A percentile compares a stretch with the other conserved stretches of the same genome.
Conservation (phyloP, 1,140 invertebrate genomes). For the Pygmarrhopalites habei region DNA sequence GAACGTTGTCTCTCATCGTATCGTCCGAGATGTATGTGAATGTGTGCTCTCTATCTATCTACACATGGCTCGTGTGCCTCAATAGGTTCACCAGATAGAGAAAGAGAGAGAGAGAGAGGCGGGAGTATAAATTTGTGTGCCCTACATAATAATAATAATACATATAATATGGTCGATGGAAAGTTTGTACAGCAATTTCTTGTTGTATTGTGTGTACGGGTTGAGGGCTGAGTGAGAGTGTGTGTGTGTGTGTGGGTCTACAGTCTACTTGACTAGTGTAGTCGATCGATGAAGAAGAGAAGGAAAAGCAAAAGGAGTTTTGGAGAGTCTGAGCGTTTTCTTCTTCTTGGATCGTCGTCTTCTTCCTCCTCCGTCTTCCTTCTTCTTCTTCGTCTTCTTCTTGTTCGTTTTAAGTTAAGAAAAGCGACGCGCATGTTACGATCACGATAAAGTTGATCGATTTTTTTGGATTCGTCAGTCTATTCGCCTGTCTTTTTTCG, state of each 20-base stretch:
- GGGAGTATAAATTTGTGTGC: no score
- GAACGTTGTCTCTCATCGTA: no score
- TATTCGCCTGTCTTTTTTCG: conserved; percentile 38
- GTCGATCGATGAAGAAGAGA: conserved; percentile 39
- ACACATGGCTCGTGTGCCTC: no score
- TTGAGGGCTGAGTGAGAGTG: no score
- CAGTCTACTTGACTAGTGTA: conserved; percentile 19
- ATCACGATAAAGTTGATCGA: conserved; percentile 40
- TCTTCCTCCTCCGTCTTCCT: no score
- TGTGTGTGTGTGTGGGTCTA: neutral
- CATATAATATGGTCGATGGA: no score
- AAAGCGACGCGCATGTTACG: conserved; percentile 39
- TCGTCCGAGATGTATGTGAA: no score
- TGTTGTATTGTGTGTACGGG: conserved; percentile 4
- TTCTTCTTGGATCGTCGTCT: conserved; percentile 3
- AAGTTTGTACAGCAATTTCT: neutral
- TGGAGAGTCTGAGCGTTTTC: conserved; percentile 18
- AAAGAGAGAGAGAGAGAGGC: neutral
- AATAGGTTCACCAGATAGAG: neutral
- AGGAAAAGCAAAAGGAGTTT: conserved; percentile 13
- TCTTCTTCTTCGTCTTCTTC: no score
- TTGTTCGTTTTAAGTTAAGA: neutral
- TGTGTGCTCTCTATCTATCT: no score
- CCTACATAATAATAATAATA: no score
- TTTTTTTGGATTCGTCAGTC: conserved; percentile 31